These are phyloP conservation scores for Pogonognathellus flavescens DNA, from an alignment of 1,140 invertebrate genomes.

Conservation along the genomic window DNA sequence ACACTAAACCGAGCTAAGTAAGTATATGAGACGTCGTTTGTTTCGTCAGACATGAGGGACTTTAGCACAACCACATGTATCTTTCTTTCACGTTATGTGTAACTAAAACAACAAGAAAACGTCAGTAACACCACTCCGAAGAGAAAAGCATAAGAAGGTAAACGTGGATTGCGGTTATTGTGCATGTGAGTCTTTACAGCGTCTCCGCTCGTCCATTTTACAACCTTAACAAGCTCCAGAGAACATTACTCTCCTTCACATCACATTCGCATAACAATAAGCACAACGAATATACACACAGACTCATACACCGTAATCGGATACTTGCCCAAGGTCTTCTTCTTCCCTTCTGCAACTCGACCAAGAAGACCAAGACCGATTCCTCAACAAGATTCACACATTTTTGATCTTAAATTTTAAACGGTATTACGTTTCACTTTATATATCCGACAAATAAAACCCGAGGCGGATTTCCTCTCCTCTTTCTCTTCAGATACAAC, in stretches of 20 bases:
- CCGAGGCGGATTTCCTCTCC: neutral
- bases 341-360: too few species aligned
- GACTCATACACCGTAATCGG: too few species aligned
- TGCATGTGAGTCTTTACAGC: neutral
- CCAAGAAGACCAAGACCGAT: too few species aligned
- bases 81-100: neutral
- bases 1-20: constrained; percentile 30
- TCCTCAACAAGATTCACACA: neutral
- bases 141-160: neutral
- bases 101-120: neutral
- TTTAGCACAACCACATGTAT: neutral
- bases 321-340: too few species aligned
- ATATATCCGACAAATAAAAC: neutral
- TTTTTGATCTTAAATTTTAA: neutral
- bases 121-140: neutral
- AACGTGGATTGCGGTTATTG: constrained; percentile 39
- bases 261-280: constrained; percentile 14
- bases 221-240: constrained; percentile 2
- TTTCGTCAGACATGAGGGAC: neutral
- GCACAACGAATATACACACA: too few species aligned
- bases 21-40: constrained; percentile 2
- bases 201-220: constrained; percentile 25
- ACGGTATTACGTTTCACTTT: neutral
- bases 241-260: constrained; percentile 41
- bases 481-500: neutral